phyloP scores from a whole-genome alignment of 2,113 vertebrate species.

The Dipodomys spectabilis region DNA sequence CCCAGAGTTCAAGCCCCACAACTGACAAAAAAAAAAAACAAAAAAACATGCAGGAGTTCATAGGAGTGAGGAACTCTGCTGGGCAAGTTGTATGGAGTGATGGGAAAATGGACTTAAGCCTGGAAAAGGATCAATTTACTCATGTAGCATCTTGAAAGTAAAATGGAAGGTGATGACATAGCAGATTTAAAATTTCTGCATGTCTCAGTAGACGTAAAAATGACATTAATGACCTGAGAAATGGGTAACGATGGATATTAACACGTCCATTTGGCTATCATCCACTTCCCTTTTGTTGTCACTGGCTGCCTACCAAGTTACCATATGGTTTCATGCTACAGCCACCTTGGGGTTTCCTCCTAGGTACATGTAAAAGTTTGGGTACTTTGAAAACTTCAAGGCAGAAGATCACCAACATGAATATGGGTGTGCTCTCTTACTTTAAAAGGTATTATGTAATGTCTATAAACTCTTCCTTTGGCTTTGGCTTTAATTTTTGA shows the following conservation, averaged over 20 bases:
- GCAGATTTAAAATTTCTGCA: not conserved
- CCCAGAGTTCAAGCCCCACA: too few relatives aligned
- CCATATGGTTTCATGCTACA: not conserved
- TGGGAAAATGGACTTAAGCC: not conserved
- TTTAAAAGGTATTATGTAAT: not conserved
- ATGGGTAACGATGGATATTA: not conserved
- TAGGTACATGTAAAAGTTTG: not conserved
- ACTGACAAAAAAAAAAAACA: too few relatives aligned
- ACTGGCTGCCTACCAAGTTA: not conserved
- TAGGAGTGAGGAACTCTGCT: not conserved
- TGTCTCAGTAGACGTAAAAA: not conserved
- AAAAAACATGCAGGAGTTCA: not conserved
- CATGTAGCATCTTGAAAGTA: not conserved
- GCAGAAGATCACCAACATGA: not conserved
- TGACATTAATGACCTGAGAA: not conserved
- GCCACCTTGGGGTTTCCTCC: not conserved
- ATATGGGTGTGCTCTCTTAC: not conserved
- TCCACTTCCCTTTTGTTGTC: not conserved
- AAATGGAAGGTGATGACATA: not conserved
- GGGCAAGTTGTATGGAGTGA: not conserved
- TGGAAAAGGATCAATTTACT: not conserved
- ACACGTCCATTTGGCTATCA: not conserved
- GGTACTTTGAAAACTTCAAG: constrained; percentile 9
- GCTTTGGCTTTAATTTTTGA: not conserved
- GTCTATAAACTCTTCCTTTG: not conserved